Conservation (phyloP, 2,888 invertebrate genomes). For the Drosophila meridiana region DNA sequence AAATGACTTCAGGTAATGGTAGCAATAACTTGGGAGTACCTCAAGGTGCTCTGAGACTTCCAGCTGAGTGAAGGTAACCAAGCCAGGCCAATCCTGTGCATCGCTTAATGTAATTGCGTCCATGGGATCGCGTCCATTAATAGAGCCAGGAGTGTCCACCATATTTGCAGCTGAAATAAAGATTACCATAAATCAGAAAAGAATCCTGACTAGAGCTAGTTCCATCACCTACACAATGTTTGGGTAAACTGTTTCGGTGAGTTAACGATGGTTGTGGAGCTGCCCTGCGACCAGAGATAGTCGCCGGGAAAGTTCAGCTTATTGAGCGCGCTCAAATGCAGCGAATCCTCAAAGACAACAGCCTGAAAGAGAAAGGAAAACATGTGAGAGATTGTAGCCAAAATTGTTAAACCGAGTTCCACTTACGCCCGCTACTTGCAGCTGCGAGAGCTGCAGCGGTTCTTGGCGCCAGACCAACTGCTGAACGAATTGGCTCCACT, state of each 20-base stretch:
- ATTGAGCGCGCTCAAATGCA: conserved; percentile 85
- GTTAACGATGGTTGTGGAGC: conserved; percentile 81
- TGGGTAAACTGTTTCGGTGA: conserved; percentile 86
- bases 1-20: not conserved
- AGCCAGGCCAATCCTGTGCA: conserved; percentile 84
- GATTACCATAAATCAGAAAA: not conserved
- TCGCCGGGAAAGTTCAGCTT: conserved; percentile 86
- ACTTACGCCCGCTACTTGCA: conserved; percentile 86
- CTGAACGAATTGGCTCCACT: conserved; percentile 85
- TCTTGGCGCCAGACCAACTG: conserved; percentile 85
- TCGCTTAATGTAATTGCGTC: conserved; percentile 86
- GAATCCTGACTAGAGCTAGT: no score
- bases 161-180: conserved; percentile 70
- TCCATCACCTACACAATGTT: conserved; percentile 75
- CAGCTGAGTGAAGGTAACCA: conserved; percentile 86
- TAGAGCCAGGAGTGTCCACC: conserved; percentile 82
- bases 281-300: conserved; percentile 85
- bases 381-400: no score
- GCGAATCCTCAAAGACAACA: conserved; percentile 81
- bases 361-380: conserved; percentile 74
- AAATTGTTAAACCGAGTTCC: not conserved
- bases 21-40: conserved; percentile 78
- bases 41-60: conserved; percentile 86
- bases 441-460: conserved; percentile 82
- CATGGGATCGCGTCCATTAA: conserved; percentile 85